Evolutionary conservation across 92 coral and sea anemone genomes (phyloP).

Genomic region (Paragorgia papillata): DNA sequence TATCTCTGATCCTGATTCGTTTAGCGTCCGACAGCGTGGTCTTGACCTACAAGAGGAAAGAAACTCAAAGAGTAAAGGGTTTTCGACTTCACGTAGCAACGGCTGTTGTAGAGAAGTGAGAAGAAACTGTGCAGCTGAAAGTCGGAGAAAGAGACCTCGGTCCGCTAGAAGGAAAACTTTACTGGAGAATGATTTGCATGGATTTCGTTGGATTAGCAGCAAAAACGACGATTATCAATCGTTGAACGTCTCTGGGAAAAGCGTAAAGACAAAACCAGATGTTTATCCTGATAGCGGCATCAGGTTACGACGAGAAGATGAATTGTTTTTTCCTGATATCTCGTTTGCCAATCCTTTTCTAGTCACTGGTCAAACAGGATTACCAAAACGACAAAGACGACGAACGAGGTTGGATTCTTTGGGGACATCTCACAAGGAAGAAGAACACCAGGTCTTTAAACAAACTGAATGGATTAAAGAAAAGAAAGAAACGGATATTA

Average conservation of each 20-base stretch:
- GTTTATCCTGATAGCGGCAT: neutral
- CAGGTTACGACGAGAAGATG: conserved; percentile 8
- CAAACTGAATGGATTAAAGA: neutral
- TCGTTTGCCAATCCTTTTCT: neutral
- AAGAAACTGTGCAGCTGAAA: neutral
- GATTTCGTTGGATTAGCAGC: conserved; percentile 18
- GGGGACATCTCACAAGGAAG: neutral
- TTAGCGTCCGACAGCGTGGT: neutral
- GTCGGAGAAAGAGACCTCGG: neutral
- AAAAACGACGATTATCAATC: conserved; percentile 7
- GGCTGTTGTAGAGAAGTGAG: neutral
- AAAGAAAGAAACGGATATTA: neutral
- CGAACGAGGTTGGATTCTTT: neutral
- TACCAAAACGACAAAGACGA: neutral
- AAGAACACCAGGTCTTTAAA: neutral
- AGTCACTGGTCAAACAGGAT: neutral
- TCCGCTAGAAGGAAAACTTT: conserved; percentile 6
- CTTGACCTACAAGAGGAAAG: neutral
- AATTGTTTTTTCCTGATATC: conserved; percentile 18
- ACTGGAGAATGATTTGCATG: conserved; percentile 23
- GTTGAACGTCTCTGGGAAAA: conserved; percentile 23
- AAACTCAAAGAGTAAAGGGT: neutral
- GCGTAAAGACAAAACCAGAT: neutral
- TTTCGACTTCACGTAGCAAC: conserved; percentile 24
- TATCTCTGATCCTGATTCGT: neutral